A percentile compares a stretch with the other conserved stretches of the same genome.
These are phyloP conservation scores for Eufriesea mexicana DNA, from an alignment of 1,140 invertebrate species.

Conservation along the genomic window DNA sequence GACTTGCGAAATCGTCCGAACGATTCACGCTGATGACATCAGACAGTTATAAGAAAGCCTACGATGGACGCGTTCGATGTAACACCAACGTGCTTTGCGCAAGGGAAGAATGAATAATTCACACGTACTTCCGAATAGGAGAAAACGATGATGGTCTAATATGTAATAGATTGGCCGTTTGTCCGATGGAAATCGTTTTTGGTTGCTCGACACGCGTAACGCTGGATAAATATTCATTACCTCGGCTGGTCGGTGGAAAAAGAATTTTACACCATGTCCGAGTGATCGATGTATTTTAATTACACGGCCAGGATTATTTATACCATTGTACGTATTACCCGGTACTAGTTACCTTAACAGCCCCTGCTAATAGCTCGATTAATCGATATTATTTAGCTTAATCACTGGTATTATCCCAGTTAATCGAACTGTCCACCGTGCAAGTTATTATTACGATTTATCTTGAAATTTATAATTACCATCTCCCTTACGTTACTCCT, in stretches of 20 bases:
- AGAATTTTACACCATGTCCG: neutral
- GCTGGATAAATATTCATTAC: neutral
- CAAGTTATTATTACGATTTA: no score
- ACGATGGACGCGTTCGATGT: neutral
- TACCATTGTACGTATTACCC: no score
- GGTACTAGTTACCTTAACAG: no score
- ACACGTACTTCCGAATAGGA: neutral
- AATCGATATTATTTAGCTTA: no score
- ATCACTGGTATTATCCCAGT: no score
- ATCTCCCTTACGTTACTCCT: no score
- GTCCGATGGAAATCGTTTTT: neutral
- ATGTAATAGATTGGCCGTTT: neutral
- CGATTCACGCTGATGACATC: conserved; percentile 52
- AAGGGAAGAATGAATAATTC: conserved; percentile 13
- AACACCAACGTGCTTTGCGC: conserved; percentile 21
- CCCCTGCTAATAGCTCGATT: no score
- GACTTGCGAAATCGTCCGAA: conserved; percentile 65
- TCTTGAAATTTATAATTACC: no score
- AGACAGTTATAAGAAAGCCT: conserved; percentile 32
- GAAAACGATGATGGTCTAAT: neutral
- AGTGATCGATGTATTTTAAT: no score
- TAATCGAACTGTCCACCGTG: no score
- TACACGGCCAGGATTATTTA: neutral
- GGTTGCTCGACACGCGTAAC: no score
- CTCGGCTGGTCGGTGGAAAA: accelerated